Evolutionary conservation across 2,888 invertebrate genomes (phyloP).

Genomic region (Silvanus unidentatus): DNA sequence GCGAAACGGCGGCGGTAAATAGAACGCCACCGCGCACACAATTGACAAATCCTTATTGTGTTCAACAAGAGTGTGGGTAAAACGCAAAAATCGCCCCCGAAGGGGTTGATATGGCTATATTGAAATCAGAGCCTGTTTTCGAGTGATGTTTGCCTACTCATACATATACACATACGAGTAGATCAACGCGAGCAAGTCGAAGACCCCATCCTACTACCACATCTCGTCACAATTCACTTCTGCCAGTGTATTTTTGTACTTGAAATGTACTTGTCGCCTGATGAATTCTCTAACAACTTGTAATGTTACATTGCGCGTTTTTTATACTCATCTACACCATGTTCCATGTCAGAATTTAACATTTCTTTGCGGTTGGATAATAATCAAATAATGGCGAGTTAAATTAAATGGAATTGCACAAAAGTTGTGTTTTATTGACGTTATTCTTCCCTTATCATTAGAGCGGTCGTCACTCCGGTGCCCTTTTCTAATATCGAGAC

Average conservation of each 20-base stretch:
- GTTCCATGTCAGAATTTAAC: no score
- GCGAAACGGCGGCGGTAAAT: constrained; percentile 26
- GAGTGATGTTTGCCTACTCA: constrained; percentile 32
- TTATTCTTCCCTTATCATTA: no score
- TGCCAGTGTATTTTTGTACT: constrained; percentile 20
- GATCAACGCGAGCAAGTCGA: no score
- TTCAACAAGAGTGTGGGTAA: constrained; percentile 19
- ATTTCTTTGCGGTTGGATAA: no score
- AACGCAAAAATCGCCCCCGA: constrained; percentile 42
- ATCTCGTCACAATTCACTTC: constrained; percentile 7
- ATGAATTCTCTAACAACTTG: constrained; percentile 16
- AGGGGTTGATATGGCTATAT: constrained; percentile 40
- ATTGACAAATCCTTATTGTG: constrained; percentile 45
- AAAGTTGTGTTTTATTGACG: no score
- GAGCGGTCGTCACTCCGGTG: no score
- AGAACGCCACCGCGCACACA: constrained; percentile 38
- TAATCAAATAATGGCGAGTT: no score
- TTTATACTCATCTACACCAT: no score
- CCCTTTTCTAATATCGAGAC: no score
- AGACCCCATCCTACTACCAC: no score
- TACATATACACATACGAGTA: constrained; percentile 2
- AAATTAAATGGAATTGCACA: no score
- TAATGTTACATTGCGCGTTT: no score
- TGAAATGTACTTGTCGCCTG: constrained; percentile 23
- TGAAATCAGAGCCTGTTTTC: constrained; percentile 37